Conservation (phyloP, 2,113 vertebrate species). For the Protobothrops flavoviridis region DNA sequence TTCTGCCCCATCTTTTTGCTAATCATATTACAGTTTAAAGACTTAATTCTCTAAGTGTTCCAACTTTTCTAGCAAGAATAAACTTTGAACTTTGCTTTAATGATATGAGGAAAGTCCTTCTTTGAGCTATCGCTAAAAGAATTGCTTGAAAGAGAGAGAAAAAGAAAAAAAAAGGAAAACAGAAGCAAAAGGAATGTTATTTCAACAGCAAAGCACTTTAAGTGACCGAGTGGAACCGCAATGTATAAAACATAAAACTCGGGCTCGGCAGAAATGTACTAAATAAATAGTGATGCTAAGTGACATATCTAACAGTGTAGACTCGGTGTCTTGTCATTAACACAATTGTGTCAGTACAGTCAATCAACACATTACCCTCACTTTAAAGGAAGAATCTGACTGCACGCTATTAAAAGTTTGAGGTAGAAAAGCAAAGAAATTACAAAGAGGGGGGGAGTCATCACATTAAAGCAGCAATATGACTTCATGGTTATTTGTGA, state of each 20-base stretch:
- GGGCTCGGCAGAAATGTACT: slow-evolving; percentile 66
- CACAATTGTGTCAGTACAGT: slow-evolving; percentile 77
- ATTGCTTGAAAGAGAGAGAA: slow-evolving; percentile 10
- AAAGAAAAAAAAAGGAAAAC: background rate
- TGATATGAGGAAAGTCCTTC: slow-evolving; percentile 53
- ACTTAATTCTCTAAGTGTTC: slow-evolving; percentile 65
- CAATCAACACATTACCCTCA: slow-evolving; percentile 76
- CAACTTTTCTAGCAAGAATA: slow-evolving; percentile 65
- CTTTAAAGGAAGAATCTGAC: slow-evolving; percentile 69
- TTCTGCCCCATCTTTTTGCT: slow-evolving; percentile 42
- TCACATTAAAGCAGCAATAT: slow-evolving; percentile 60
- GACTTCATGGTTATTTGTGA: slow-evolving; percentile 58
- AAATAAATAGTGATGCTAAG: slow-evolving; percentile 77
- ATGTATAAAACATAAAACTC: slow-evolving; percentile 69
- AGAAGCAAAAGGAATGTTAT: slow-evolving; percentile 60
- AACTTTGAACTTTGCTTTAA: slow-evolving; percentile 67
- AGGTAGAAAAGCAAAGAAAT: slow-evolving; percentile 46
- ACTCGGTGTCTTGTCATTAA: slow-evolving; percentile 73
- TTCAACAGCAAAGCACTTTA: slow-evolving; percentile 70
- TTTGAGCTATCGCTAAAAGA: slow-evolving; percentile 70
- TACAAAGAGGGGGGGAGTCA: slow-evolving; percentile 20
- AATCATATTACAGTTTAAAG: slow-evolving; percentile 68
- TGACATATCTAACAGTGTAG: slow-evolving; percentile 68
- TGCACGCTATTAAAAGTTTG: slow-evolving; percentile 64
- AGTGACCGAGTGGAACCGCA: slow-evolving; percentile 73